These are phyloP conservation scores for Erebia ligea DNA, from an alignment of 2,888 invertebrate species.

Conservation along the genomic window DNA sequence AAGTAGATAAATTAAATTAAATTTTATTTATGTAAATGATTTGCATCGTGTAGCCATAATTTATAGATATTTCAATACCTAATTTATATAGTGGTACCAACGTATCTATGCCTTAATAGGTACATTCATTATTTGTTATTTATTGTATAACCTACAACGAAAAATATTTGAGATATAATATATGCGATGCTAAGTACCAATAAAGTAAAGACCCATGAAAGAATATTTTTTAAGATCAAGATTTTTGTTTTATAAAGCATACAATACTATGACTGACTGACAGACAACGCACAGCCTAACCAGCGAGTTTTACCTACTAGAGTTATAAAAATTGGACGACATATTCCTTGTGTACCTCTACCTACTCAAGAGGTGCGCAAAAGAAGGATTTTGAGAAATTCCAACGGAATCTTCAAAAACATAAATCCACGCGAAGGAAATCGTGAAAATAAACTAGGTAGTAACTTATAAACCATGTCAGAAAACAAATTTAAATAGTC, in stretches of 20 bases:
- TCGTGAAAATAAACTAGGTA: too few relatives aligned
- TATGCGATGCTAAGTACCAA: constrained; percentile 8
- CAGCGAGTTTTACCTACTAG: too few relatives aligned
- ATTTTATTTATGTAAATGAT: not conserved
- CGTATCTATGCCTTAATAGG: not conserved
- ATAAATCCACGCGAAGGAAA: too few relatives aligned
- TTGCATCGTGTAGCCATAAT: too few relatives aligned
- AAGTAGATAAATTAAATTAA: not conserved
- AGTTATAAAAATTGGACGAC: too few relatives aligned
- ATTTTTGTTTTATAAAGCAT: not conserved
- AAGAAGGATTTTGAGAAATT: too few relatives aligned
- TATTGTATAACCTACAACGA: constrained; percentile 12
- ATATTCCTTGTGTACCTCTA: too few relatives aligned
- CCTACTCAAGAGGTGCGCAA: too few relatives aligned
- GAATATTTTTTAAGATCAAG: not conserved
- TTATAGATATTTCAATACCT: too few relatives aligned
- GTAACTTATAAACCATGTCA: not conserved
- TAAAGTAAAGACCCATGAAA: not conserved
- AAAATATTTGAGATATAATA: not conserved
- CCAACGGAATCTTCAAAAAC: too few relatives aligned
- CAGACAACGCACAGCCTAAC: too few relatives aligned
- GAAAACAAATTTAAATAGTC: not conserved
- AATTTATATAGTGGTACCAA: not conserved
- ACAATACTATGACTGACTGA: too few relatives aligned
- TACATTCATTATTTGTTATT: constrained; percentile 5